Base-by-base conservation (phyloP, 1,140 invertebrate species). In the Bombyx mandarina region DNA sequence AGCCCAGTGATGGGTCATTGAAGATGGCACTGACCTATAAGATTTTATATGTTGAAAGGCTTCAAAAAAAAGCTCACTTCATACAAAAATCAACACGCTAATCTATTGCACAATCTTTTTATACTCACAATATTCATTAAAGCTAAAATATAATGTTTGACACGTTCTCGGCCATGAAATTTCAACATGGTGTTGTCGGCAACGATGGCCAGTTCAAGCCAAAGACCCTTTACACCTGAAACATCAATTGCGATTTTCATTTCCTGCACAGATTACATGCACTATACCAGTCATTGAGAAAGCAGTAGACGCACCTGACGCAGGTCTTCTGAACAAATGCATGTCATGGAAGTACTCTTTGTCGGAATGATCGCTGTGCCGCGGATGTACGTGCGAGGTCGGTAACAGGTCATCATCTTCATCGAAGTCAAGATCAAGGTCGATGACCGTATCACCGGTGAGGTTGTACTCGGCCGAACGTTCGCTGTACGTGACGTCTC, bases 101-200 rank as follows among this genome's bases (percentile, higher is more conserved):
- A 43, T 45, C 8, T 44, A 54, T 22, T 57, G 61, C 58, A 62
- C 63, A 58, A 5, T 3, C 10, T 47, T 8, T 48, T 45, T 50
- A 68, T 86, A 85, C 82, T 92, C 89, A 94, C 93, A 62, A 94
- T 94, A 71, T 94, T 94, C 86, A 95, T 90, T 55, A 94, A 88
- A 3, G 93, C 92, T 57, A 95, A 84, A 62, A 94, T 89, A 75
- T 94, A 94, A 61, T 93, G 91, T 68, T 91, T 90, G 9, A 93
- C 90, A 65, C 90, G 86, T 49, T 90, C 88, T 62, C 87, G 86
- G 7, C 92, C 92, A 69, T 94, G 92, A 78, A 93, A 94, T 55
- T 90, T 85, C 58, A 93, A 88, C 62, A 94, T 90, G 0, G 92
- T 91, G 69, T 92, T 88, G 78, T 94, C 93, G 18, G 91, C 91